Percentiles rank a stretch among this genome's conserved stretches.
Evolutionary conservation across 1,140 invertebrate genomes (phyloP).

Genomic region (Radopholus similis): DNA sequence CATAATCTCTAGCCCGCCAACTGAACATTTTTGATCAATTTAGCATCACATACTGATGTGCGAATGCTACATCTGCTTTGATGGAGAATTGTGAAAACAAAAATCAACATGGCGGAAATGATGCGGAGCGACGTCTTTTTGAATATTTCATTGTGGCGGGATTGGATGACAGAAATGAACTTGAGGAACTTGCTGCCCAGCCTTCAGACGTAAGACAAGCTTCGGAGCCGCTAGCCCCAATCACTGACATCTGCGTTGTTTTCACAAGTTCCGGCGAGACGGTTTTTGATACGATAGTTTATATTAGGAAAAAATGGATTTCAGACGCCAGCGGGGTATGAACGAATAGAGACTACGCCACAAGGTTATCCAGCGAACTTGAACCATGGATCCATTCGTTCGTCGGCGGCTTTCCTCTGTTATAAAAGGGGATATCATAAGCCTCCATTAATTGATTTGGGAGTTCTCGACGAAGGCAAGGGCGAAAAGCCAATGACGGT

Average conservation of each 20-base stretch:
- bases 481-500: conserved; percentile 71
- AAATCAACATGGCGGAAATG: too few species aligned
- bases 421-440: conserved; percentile 84
- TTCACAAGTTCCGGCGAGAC: conserved; percentile 82
- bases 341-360: conserved; percentile 78
- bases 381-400: conserved; percentile 90
- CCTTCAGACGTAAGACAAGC: not conserved
- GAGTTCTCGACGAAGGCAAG: conserved; percentile 65
- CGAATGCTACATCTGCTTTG: too few species aligned
- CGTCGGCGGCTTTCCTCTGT: conserved; percentile 83
- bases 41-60: too few species aligned
- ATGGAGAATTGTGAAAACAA: too few species aligned
- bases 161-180: conserved; percentile 70
- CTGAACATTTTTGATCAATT: too few species aligned
- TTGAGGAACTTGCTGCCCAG: conserved; percentile 66
- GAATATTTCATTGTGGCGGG: conserved; percentile 97
- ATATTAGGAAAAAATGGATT: not conserved
- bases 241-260: conserved; percentile 86
- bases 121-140: conserved; percentile 46
- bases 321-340: conserved; percentile 71
- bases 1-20: too few species aligned
- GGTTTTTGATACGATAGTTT: conserved; percentile 57
- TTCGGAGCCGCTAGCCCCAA: conserved; percentile 72
- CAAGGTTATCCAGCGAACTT: conserved; percentile 78
- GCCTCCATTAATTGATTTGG: conserved; percentile 93